A percentile compares a stretch with the other conserved stretches of the same genome.
Conservation (phyloP, 2,888 invertebrate genomes). For the Cremastinae sp. region DNA sequence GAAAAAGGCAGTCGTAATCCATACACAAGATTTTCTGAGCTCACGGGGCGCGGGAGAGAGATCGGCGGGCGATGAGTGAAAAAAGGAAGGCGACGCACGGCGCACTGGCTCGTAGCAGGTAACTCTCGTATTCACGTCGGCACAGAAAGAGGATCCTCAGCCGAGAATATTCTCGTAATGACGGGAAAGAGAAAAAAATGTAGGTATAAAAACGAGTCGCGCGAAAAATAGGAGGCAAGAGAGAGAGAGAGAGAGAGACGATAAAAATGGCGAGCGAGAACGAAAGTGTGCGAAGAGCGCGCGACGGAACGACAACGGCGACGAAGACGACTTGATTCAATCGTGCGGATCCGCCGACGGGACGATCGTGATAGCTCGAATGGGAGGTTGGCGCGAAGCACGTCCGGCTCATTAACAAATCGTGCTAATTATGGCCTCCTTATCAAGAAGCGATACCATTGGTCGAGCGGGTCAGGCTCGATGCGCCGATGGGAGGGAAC, state of each 20-base stretch:
- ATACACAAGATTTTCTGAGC: background rate
- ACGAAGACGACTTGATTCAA: slow-evolving; percentile 52
- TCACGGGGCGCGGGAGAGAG: background rate
- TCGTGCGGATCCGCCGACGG: slow-evolving; percentile 28
- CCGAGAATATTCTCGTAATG: too few species aligned
- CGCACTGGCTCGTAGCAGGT: too few species aligned
- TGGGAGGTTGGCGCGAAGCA: slow-evolving; percentile 18
- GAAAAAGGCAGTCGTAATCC: background rate
- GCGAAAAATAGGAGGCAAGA: too few species aligned
- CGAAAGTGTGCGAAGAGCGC: slow-evolving; percentile 34
- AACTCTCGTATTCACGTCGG: too few species aligned
- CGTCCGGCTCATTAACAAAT: slow-evolving; percentile 75
- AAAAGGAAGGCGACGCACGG: background rate
- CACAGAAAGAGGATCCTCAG: too few species aligned
- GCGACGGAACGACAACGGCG: slow-evolving; percentile 12
- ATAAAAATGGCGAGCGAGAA: slow-evolving; percentile 39
- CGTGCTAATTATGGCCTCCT: slow-evolving; percentile 76
- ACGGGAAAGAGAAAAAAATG: too few species aligned
- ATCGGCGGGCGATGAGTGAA: background rate
- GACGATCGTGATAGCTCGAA: slow-evolving; percentile 33
- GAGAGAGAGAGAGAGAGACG: background rate
- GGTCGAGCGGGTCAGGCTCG: slow-evolving; percentile 66
- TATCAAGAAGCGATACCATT: slow-evolving; percentile 73
- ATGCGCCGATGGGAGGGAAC: slow-evolving; percentile 72
- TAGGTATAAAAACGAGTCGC: too few species aligned